Evolutionary conservation across 2,888 invertebrate genomes (phyloP).

Genomic region (Hymenopus coronatus): DNA sequence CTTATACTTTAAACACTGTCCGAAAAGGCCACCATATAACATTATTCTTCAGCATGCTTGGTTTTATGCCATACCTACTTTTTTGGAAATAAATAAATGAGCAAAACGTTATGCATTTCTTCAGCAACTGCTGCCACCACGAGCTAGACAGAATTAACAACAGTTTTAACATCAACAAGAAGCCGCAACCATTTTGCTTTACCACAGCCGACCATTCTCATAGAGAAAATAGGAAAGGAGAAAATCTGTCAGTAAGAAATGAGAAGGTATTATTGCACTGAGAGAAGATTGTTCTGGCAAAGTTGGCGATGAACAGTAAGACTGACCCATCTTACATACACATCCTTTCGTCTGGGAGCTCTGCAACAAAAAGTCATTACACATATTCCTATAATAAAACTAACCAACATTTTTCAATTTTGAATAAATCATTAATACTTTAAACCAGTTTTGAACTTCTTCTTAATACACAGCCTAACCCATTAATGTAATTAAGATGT

Average conservation of each 20-base stretch:
- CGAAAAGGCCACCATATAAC: too few species aligned
- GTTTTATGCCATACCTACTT: too few species aligned
- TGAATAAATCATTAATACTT: too few species aligned
- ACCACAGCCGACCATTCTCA: background rate
- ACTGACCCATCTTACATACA: slow-evolving; percentile 25
- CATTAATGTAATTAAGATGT: too few species aligned
- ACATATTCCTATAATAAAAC: too few species aligned
- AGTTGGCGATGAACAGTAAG: slow-evolving; percentile 3
- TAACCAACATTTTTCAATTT: too few species aligned
- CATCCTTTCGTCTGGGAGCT: slow-evolving; percentile 30
- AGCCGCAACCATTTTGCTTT: background rate
- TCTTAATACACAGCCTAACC: too few species aligned
- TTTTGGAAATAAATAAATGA: background rate
- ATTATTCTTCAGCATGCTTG: too few species aligned
- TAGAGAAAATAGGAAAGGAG: slow-evolving; percentile 10
- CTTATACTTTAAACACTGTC: too few species aligned
- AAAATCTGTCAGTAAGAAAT: background rate
- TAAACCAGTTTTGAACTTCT: too few species aligned
- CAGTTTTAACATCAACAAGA: background rate
- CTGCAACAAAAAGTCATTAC: slow-evolving; percentile 19
- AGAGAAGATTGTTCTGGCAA: slow-evolving; percentile 15
- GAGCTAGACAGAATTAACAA: background rate
- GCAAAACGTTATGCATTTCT: background rate
- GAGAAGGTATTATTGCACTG: slow-evolving; percentile 32
- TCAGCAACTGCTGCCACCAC: background rate